Conservation (phyloP, 2,797 vertebrate genomes). For the Delichon dasypus region DNA sequence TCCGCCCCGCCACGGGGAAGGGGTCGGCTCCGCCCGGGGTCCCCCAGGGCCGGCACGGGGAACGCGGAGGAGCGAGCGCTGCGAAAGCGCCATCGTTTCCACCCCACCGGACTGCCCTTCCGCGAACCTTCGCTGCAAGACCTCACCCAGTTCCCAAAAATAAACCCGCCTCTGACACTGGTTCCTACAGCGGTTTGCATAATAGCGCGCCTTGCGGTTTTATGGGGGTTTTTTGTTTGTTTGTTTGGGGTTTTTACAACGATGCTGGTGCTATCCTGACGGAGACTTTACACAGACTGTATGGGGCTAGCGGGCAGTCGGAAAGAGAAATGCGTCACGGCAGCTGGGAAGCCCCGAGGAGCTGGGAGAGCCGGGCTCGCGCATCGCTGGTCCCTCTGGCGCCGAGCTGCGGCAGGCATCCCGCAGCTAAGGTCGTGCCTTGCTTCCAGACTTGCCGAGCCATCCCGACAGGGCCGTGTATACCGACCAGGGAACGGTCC, state of each 20-base stretch:
- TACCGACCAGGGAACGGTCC: accelerated
- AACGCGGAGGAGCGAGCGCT: accelerated
- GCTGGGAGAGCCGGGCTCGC: no score
- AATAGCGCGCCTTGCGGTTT: neutral
- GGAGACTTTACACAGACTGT: neutral
- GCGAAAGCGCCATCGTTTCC: accelerated
- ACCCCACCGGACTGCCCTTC: accelerated
- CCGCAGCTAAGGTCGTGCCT: accelerated
- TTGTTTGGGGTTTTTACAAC: neutral
- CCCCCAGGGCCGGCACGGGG: neutral
- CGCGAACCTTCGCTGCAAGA: neutral
- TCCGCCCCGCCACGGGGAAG: neutral
- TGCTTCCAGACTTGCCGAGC: no score
- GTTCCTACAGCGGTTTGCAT: neutral
- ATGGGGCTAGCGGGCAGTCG: neutral
- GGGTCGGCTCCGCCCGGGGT: no score
- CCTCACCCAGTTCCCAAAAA: neutral
- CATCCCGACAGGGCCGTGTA: accelerated
- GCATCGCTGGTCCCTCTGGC: accelerated
- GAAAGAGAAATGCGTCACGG: neutral
- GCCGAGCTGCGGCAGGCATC: neutral
- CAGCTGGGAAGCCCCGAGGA: neutral
- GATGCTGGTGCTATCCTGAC: neutral
- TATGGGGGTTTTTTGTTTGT: neutral
- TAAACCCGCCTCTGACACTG: neutral